Conservation (phyloP, 2,113 vertebrate genomes). For the Crotalus viridis region DNA sequence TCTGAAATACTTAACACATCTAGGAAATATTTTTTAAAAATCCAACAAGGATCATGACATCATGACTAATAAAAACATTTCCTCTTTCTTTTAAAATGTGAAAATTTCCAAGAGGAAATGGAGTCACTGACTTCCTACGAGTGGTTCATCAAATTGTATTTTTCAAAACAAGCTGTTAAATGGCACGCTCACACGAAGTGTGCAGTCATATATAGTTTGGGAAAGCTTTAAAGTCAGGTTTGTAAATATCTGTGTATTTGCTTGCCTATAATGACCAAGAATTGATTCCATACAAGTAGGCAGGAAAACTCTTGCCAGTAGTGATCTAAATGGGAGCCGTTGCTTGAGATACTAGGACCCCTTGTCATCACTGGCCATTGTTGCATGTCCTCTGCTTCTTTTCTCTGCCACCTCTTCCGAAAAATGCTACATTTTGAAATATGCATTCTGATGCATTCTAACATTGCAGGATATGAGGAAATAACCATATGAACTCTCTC, state of each 20-base stretch:
- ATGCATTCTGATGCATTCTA: neutral
- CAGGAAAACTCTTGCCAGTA: neutral
- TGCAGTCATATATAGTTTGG: neutral
- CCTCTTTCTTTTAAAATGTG: constrained; percentile 2
- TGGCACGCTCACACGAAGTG: neutral
- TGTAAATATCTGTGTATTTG: neutral
- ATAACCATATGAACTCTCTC: neutral
- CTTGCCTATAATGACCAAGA: neutral
- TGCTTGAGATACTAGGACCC: neutral
- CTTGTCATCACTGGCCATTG: neutral
- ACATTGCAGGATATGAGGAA: neutral
- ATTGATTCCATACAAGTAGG: neutral
- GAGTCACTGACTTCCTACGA: neutral
- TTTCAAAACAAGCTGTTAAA: neutral
- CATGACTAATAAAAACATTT: neutral
- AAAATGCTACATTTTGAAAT: neutral
- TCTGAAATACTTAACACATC: neutral
- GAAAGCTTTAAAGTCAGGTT: neutral
- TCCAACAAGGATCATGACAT: neutral
- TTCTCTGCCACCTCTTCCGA: neutral
- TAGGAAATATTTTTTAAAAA: constrained; percentile 1
- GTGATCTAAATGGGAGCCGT: neutral
- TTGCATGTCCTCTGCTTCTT: neutral
- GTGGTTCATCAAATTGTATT: neutral
- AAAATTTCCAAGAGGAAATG: neutral